phyloP scores from a whole-genome alignment of 2,888 invertebrate species.

The Magallana nippona region DNA sequence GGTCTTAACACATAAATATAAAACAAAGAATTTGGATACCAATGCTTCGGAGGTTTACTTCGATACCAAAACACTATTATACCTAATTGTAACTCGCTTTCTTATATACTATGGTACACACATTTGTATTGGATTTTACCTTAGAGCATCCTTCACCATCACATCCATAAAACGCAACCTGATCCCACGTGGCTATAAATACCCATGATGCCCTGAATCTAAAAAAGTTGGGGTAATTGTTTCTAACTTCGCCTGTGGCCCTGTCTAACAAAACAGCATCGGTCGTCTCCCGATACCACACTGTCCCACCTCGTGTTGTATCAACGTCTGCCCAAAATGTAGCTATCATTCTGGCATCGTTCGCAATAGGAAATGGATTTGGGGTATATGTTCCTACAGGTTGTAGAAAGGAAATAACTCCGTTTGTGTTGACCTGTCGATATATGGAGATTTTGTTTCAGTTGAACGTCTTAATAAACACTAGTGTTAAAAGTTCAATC shows the following conservation, averaged over 20 bases:
- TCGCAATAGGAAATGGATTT: slow-evolving; percentile 30
- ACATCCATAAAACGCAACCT: slow-evolving; percentile 44
- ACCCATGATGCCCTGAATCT: slow-evolving; percentile 39
- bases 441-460: no score
- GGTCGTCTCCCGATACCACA: slow-evolving; percentile 43
- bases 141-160: not conserved
- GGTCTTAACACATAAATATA: slow-evolving; percentile 83
- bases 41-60: not conserved
- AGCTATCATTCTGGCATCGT: slow-evolving; percentile 15
- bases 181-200: slow-evolving; percentile 43
- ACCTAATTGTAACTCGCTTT: not conserved
- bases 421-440: slow-evolving; percentile 45
- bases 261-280: not conserved
- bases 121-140: not conserved
- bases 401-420: slow-evolving; percentile 42
- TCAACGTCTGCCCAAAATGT: slow-evolving; percentile 47
- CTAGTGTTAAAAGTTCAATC: no score
- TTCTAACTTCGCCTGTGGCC: slow-evolving; percentile 34
- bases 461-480: not conserved
- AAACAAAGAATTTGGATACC: not conserved
- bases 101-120: no score
- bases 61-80: not conserved
- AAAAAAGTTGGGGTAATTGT: not conserved
- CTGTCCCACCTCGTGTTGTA: slow-evolving; percentile 36
- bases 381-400: slow-evolving; percentile 15